Evolutionary conservation across 2,113 vertebrate genomes (phyloP), one percentile per base, ranked within the genome.

Genomic region (Poeciliopsis retropinna): DNA sequence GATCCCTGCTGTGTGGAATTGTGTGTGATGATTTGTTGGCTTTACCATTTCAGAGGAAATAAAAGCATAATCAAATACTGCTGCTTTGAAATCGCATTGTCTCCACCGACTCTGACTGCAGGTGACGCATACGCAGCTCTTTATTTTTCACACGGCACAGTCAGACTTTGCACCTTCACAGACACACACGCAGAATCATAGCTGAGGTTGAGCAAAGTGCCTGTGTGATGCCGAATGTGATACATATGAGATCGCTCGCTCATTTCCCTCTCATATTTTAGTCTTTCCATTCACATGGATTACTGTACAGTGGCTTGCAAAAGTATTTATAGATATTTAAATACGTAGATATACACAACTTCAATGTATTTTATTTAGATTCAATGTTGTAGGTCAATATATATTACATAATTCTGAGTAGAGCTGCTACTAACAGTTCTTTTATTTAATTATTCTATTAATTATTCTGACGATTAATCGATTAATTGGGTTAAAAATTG

Each of bases 1-100:
- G 51, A 62, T 32, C 73, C 39, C 54, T 8, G 2, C 29, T 47
- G 51, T 72, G 39, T 15, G 10, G 64, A 15, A 27, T 34, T 32
- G 19, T 60, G 19, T 72, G 37, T 60, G 22, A 15, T 63, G 28
- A 17, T 61, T 63, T 82, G 76, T 78, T 39, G 72, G 75, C 74
- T 7, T 75, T 32, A 37, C 47, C 41, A 28, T 39, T 85, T 76
- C 32, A 25, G 3, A 51, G 22, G 15, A 62, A 74, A 47, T 0
- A 71, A 63, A 70, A 73, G 69, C 2, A 5, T n/a, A 81, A 81
- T 76, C 61, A 62, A 81, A 84, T 69, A 81, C 60, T 10, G 11
- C 70, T 72, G 73, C 71, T 77, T 63, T 39, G 1, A 1, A 80
- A 32, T 82, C 70, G 60, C 54, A 70, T 57, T 74, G 71, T 71